phyloP scores from a whole-genome alignment of 2,797 vertebrate genomes.

The Pampus argenteus region DNA sequence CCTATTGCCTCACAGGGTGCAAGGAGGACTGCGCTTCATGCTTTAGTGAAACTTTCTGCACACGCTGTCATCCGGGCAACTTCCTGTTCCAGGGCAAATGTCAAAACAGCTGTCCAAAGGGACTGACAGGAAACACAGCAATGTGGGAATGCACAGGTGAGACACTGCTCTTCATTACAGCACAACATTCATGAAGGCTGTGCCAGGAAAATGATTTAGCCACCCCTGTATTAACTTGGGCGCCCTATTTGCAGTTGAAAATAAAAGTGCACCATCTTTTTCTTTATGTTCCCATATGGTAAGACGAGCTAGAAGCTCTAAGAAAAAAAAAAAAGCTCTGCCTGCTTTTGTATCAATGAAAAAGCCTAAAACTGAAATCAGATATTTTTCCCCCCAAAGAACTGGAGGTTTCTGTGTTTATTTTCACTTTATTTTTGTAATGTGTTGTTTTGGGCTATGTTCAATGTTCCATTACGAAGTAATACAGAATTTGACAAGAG shows the following conservation, averaged over 20 bases:
- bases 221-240: background rate
- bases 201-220: background rate
- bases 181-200: background rate
- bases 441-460: background rate
- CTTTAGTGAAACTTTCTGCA: constrained; percentile 78
- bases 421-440: background rate
- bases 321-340: background rate
- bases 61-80: constrained; percentile 64
- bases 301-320: too few species aligned
- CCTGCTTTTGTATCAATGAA: background rate
- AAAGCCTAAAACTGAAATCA: background rate
- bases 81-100: constrained; percentile 75
- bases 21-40: constrained; percentile 70
- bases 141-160: constrained; percentile 74
- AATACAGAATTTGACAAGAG: background rate
- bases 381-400: background rate
- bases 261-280: background rate
- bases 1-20: constrained; percentile 63
- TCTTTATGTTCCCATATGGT: background rate
- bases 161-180: background rate
- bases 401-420: background rate
- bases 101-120: constrained; percentile 67
- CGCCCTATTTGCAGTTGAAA: too few species aligned
- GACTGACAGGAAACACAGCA: constrained; percentile 46
- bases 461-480: background rate